Conservation (phyloP, 2,797 vertebrate species). For the Helostoma temminkii region DNA sequence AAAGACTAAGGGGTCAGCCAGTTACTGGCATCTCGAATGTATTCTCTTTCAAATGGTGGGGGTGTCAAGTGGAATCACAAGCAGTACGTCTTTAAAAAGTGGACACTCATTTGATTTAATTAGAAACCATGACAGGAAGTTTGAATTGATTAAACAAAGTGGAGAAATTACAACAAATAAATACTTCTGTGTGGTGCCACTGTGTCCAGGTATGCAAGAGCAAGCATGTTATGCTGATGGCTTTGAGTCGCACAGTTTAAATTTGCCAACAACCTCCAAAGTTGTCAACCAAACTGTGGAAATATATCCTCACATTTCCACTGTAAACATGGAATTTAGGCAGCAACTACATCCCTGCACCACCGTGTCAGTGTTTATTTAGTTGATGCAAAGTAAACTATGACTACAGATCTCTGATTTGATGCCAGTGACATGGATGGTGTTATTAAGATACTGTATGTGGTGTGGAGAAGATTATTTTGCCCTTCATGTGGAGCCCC, state of each 20-base stretch:
- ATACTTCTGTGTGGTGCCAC: conserved; percentile 54
- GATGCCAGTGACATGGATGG: conserved; percentile 23
- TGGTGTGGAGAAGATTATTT: conserved; percentile 77
- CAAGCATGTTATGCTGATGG: background rate
- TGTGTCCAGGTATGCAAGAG: conserved; percentile 34
- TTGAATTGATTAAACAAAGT: conserved; percentile 68
- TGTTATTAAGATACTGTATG: conserved; percentile 37
- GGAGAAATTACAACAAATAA: conserved; percentile 48
- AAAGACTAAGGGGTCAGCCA: conserved; percentile 64
- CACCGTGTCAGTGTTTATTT: background rate
- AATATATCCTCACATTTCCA: background rate
- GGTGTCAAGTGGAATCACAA: conserved; percentile 61
- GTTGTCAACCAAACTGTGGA: conserved; percentile 9
- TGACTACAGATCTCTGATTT: conserved; percentile 11
- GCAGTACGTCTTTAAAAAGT: conserved; percentile 68
- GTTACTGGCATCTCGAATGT: conserved; percentile 55
- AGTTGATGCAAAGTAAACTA: conserved; percentile 23
- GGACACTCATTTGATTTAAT: conserved; percentile 82
- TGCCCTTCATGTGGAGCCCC: conserved; percentile 88
- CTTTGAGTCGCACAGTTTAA: conserved; percentile 14
- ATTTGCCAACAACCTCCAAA: background rate
- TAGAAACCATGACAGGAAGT: conserved; percentile 62
- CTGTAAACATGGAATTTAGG: background rate
- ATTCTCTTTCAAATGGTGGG: conserved; percentile 69
- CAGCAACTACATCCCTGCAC: background rate